A percentile compares a stretch with the other conserved stretches of the same genome.
phyloP scores from a whole-genome alignment of 2,888 invertebrate genomes.

The Drosophila suboccidentalis region DNA sequence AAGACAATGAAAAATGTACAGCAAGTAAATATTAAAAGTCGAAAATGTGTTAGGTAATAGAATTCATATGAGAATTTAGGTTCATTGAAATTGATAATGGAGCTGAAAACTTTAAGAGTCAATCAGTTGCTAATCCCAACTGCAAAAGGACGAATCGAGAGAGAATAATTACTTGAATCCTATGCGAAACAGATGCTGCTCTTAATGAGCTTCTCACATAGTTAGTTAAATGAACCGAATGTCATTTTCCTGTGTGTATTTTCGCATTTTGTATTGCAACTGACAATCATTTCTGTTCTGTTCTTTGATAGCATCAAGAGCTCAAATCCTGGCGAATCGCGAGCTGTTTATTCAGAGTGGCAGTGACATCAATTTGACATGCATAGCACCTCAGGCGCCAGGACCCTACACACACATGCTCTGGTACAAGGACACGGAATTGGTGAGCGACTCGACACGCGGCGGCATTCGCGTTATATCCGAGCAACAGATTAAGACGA shows the following conservation, averaged over 20 bases:
- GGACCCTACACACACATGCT: slow-evolving; percentile 90
- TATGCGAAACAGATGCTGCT: slow-evolving; percentile 7
- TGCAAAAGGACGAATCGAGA: slow-evolving; percentile 1
- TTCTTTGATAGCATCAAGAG: slow-evolving; percentile 91
- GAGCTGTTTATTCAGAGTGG: slow-evolving; percentile 95
- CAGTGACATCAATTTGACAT: slow-evolving; percentile 96
- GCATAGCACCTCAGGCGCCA: slow-evolving; percentile 91
- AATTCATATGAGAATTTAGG: too few relatives aligned
- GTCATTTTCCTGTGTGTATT: not conserved
- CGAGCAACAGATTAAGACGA: slow-evolving; percentile 93
- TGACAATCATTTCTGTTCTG: slow-evolving; percentile 44
- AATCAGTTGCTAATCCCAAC: not conserved
- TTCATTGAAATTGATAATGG: not conserved
- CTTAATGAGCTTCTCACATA: slow-evolving; percentile 45
- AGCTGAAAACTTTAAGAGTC: slow-evolving; percentile 27
- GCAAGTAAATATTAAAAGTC: too few relatives aligned
- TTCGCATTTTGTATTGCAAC: slow-evolving; percentile 10
- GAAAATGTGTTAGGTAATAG: too few relatives aligned
- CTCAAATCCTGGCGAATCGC: slow-evolving; percentile 94
- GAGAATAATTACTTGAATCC: not conserved
- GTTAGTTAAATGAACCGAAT: slow-evolving; percentile 7
- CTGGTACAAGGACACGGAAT: slow-evolving; percentile 93
- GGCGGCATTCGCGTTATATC: slow-evolving; percentile 95
- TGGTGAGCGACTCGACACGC: slow-evolving; percentile 94
- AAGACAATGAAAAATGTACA: not conserved